Evolutionary conservation across 2,113 vertebrate species (phyloP).

Genomic region (Ammospiza nelsoni): DNA sequence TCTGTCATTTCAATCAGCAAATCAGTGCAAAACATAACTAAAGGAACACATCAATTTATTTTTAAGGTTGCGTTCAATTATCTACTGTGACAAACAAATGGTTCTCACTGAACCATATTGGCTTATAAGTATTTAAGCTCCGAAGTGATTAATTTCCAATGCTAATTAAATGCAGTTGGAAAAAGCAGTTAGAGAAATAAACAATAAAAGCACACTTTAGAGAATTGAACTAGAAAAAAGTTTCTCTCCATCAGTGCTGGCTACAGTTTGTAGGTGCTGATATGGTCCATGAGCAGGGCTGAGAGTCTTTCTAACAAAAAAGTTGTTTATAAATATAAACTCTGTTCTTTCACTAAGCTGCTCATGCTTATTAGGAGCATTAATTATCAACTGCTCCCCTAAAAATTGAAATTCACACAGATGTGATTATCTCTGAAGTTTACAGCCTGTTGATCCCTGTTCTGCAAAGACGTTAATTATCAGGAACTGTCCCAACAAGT

Average conservation of each 20-base stretch:
- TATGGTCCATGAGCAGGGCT: background rate
- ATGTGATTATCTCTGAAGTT: conserved; percentile 16
- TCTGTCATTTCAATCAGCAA: background rate
- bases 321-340: background rate
- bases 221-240: background rate
- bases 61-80: background rate
- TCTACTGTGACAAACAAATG: background rate
- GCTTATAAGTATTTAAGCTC: background rate
- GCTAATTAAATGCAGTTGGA: conserved; percentile 22
- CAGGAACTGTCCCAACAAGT: background rate
- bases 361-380: background rate
- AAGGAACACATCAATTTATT: background rate
- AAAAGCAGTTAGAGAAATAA: background rate
- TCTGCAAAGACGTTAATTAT: conserved; percentile 34
- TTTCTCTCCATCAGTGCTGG: background rate
- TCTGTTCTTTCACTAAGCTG: background rate
- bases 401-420: background rate
- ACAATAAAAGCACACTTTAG: background rate
- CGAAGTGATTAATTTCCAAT: background rate
- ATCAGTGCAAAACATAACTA: background rate
- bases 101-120: background rate
- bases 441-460: background rate
- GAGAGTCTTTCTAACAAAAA: background rate
- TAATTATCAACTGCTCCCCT: background rate
- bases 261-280: background rate